Conservation (phyloP, 2,113 vertebrate genomes). For the Orthonyx spaldingii region DNA sequence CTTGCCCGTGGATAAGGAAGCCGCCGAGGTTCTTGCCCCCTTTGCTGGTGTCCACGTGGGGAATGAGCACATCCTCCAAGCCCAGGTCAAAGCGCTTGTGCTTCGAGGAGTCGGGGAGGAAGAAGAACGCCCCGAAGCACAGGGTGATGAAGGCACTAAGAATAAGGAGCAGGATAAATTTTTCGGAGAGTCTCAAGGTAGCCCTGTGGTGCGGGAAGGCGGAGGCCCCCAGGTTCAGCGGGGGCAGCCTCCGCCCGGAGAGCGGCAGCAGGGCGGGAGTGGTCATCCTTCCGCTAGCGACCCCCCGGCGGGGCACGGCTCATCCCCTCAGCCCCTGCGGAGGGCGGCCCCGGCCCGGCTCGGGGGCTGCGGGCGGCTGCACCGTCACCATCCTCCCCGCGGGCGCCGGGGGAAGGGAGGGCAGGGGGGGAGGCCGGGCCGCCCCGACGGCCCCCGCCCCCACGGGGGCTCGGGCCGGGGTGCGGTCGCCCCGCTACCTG, state of each 20-base stretch:
- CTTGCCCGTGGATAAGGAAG: conserved; percentile 90
- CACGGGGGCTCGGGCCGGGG: not conserved
- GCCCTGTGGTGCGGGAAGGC: conserved; percentile 93
- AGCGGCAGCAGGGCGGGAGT: conserved; percentile 93
- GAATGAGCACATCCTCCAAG: conserved; percentile 94
- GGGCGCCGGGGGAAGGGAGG: not conserved
- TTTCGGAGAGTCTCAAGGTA: conserved; percentile 94
- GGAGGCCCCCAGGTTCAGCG: conserved; percentile 86
- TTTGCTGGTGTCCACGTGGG: conserved; percentile 89
- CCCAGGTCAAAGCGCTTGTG: conserved; percentile 98
- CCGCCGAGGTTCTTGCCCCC: conserved; percentile 81
- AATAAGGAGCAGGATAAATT: conserved; percentile 98
- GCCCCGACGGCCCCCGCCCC: not conserved
- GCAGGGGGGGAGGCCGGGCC: not conserved
- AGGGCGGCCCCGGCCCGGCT: not conserved
- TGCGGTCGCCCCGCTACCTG: not conserved
- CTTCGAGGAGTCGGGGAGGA: conserved; percentile 96
- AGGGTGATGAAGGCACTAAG: conserved; percentile 99
- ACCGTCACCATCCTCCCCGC: conserved; percentile 13
- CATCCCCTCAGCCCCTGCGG: not conserved
- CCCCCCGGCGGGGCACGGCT: not conserved
- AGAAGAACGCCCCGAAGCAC: conserved; percentile 98
- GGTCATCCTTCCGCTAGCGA: conserved; percentile 77
- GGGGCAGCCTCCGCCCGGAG: conserved; percentile 91
- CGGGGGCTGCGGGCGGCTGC: not conserved